These are phyloP conservation scores for Neodiprion pinetum DNA, from an alignment of 1,140 invertebrate genomes.

Conservation along the genomic window DNA sequence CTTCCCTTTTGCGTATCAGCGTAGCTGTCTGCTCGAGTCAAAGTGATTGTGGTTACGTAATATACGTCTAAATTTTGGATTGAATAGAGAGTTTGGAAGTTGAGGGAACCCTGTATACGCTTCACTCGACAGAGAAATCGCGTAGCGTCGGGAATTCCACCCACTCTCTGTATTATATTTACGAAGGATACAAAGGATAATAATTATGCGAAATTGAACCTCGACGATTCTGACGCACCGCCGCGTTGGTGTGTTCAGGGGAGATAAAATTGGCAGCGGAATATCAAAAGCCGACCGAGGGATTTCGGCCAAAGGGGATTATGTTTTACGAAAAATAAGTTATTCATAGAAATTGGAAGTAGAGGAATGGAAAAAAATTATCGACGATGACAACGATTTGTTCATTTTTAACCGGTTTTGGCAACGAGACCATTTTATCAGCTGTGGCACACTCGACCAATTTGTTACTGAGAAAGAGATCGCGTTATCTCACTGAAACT, in stretches of 20 bases:
- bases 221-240: not conserved
- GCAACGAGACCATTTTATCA: too few relatives aligned
- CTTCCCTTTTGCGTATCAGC: too few relatives aligned
- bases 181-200: not conserved
- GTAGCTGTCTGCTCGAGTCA: too few relatives aligned
- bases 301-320: too few relatives aligned
- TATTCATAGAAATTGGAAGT: too few relatives aligned
- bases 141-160: not conserved
- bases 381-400: not conserved
- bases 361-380: too few relatives aligned
- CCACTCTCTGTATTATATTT: not conserved
- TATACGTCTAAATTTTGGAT: too few relatives aligned
- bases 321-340: too few relatives aligned
- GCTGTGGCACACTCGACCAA: too few relatives aligned
- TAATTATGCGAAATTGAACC: conserved; percentile 4
- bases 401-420: not conserved
- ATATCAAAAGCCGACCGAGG: not conserved
- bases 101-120: not conserved
- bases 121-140: not conserved
- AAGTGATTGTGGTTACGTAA: too few relatives aligned
- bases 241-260: not conserved
- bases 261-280: not conserved
- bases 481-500: not conserved
- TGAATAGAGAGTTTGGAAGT: too few relatives aligned
- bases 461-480: not conserved